Evolutionary conservation across 2,888 invertebrate species (phyloP).

Genomic region (Melinaea marsaeus): DNA sequence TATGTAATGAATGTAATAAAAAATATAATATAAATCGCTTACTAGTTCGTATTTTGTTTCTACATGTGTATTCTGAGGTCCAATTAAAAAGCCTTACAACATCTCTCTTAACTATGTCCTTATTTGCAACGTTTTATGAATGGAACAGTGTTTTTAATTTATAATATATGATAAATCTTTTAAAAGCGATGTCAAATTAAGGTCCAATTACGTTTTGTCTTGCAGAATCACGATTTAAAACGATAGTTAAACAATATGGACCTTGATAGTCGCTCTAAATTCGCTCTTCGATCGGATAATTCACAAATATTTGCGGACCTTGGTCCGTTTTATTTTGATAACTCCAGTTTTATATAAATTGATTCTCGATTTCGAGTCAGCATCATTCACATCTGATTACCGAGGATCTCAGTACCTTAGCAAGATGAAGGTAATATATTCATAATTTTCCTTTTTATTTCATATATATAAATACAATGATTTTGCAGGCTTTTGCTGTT

Average conservation of each 20-base stretch:
- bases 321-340: slow-evolving; percentile 46
- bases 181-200: no score
- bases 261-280: slow-evolving; percentile 16
- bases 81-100: no score
- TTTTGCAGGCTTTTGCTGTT: slow-evolving; percentile 49
- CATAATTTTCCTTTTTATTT: slow-evolving; percentile 7
- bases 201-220: neutral
- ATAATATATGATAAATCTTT: no score
- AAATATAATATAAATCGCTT: no score
- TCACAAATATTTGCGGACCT: slow-evolving; percentile 38
- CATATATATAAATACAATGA: neutral
- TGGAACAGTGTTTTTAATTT: no score
- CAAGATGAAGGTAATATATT: slow-evolving; percentile 60
- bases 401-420: slow-evolving; percentile 51
- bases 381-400: slow-evolving; percentile 51
- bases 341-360: slow-evolving; percentile 51
- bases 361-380: slow-evolving; percentile 11
- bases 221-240: neutral
- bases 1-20: no score
- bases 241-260: slow-evolving; percentile 1
- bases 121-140: no score
- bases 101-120: no score
- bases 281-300: slow-evolving; percentile 18
- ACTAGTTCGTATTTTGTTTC: no score
- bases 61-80: no score